Evolutionary conservation across 2,888 invertebrate species (phyloP), one percentile per base, ranked within the genome.

Genomic region (Sesia bembeciformis): DNA sequence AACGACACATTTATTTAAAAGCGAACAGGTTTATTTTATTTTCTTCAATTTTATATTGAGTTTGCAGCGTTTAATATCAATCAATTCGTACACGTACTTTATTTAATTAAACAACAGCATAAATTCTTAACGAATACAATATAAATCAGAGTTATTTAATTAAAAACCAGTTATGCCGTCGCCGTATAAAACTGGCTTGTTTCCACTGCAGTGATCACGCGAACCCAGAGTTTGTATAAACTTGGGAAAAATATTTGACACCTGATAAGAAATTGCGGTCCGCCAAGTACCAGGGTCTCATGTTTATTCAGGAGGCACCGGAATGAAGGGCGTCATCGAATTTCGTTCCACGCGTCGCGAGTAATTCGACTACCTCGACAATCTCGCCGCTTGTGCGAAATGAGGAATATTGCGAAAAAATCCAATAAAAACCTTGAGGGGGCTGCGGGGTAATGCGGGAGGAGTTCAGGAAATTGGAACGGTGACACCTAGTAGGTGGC

Each of bases 391-490:
- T 71, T 72, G 70, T 68, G 72, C 69, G 76, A 74, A 74, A 74
- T 75, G 76, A 76, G 74, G 77, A 77, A 83, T 81, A 84, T 83
- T 78, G 77, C 74, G 74, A 72, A 80, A 76, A 84, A 84, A 80
- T 75, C 79, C 75, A 83, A 84, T 81, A 83, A 84, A 66, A 72
- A 62, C 60, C 58, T 53, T 39, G 38, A 5, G 59, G 54, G 57
- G 57, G 68, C 56, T 53, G 63, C 58, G 65, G 64, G 55, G 58
- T 53, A 60, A 56, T 56, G 49, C 60, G 60, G 63, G 61, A 61
- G 56, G 67, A 64, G 70, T 62, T 61, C 69, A 72, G 80, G 80
- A 82, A 83, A 83, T 84, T 81, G 81, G 77, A 77, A 76, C 68
- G 76, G 74, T 76, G 79, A 78, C 80, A 81, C 76, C 70, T 72